Evolutionary conservation across 1,140 invertebrate species (phyloP), one percentile per base, ranked within the genome.

Genomic region (Phymastichus coffea): DNA sequence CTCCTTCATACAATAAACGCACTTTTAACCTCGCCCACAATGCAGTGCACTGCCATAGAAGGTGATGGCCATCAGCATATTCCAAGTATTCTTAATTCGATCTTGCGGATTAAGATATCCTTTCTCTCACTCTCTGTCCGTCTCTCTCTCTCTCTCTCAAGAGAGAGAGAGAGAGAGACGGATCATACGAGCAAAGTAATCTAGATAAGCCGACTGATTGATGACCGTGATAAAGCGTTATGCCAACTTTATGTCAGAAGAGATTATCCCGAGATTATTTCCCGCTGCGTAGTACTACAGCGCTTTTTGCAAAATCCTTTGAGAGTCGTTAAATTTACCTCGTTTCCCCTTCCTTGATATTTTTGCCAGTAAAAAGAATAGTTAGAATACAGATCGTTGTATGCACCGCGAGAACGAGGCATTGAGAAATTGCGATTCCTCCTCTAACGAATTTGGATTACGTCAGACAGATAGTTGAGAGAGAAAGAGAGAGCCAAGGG

Each of bases 21-120:
- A n/a, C n/a, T n/a, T n/a, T n/a, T n/a, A n/a, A 19, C 12, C 17
- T n/a, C 19, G n/a, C 33, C 47, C 28, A 33, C 47, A 3, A 12
- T 19, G 30, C 14, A n/a, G n/a, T n/a, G n/a, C n/a, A n/a, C n/a
- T 8, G 10, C 48, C 38, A 22, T 43, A 44, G 15, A 52, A 59
- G 46, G 55, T 41, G 46, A 49, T 7, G 17, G n/a, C 8, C 25
- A 20, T 3, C n/a, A 22, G 20, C 25, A 28, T 12, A 23, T 48
- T 53, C n/a, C 12, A 48, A n/a, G n/a, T n/a, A 46, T 48, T 60
- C 54, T 60, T 54, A 38, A 54, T 47, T 60, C 51, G 43, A 60
- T 54, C 49, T 48, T 57, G 68, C 67, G 71, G 69, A 76, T 75
- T 74, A 66, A 76, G 70, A 72, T 73, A 74, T 75, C 73, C n/a